phyloP scores from a whole-genome alignment of 2,888 invertebrate genomes.

The Dasysyrphus albostriatus region DNA sequence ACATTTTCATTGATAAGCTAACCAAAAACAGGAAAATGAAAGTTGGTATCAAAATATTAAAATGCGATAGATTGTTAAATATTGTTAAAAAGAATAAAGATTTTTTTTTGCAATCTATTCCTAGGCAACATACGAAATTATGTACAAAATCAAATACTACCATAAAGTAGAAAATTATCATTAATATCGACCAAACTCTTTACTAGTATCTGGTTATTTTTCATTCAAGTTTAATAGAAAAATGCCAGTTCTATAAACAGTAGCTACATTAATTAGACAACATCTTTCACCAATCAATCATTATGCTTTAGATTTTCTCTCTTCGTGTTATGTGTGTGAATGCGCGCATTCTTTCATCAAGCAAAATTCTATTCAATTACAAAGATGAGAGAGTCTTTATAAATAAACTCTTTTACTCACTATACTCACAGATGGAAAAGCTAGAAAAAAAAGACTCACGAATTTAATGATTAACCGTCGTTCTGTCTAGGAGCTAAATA shows the following conservation, averaged over 20 bases:
- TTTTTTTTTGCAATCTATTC: too few relatives aligned
- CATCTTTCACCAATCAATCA: constrained; percentile 74
- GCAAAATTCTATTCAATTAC: constrained; percentile 17
- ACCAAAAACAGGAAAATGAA: too few relatives aligned
- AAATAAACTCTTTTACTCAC: background rate
- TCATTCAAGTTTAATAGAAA: background rate
- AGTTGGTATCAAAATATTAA: too few relatives aligned
- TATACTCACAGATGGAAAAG: background rate
- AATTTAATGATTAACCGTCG: constrained; percentile 25
- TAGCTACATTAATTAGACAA: constrained; percentile 70
- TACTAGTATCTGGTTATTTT: constrained; percentile 14
- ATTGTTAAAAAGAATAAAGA: too few relatives aligned
- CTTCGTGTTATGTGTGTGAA: background rate
- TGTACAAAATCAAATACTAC: background rate
- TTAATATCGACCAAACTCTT: constrained; percentile 1
- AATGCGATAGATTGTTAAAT: too few relatives aligned
- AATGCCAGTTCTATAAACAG: constrained; percentile 55
- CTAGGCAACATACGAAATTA: too few relatives aligned
- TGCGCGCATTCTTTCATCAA: constrained; percentile 18
- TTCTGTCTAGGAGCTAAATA: constrained; percentile 14
- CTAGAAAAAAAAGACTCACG: constrained; percentile 5
- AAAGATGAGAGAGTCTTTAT: background rate
- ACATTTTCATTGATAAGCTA: too few relatives aligned
- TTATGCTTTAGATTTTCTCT: constrained; percentile 45
- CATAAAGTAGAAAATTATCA: background rate